Conservation (phyloP, 37 sponge, comb jelly and placozoan genomes). For the Crambe crambe region DNA sequence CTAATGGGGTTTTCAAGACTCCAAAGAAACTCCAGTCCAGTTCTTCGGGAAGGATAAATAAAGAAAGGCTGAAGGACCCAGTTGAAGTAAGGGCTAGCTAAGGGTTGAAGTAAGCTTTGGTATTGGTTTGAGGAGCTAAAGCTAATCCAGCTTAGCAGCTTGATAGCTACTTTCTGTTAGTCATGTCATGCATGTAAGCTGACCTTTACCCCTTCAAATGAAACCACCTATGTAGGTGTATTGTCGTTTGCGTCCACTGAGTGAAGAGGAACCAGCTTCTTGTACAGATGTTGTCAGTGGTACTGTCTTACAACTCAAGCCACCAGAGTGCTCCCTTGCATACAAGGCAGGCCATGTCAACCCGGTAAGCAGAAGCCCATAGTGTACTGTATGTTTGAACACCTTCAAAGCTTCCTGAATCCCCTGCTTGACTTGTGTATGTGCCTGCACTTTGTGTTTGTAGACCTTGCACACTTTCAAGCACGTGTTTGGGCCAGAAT, state of each 20-base stretch:
- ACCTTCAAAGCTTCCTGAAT: no score
- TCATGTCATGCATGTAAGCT: no score
- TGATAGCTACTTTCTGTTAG: no score
- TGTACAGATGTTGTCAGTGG: constrained; percentile 56
- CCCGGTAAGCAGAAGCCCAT: constrained; percentile 34
- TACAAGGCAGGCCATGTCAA: constrained; percentile 82
- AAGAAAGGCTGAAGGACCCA: constrained; percentile 43
- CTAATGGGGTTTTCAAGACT: constrained; percentile 3
- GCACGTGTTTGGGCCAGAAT: constrained; percentile 62
- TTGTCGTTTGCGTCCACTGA: constrained; percentile 87
- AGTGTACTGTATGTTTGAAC: background rate
- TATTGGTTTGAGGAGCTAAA: no score
- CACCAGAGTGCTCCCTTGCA: constrained; percentile 75
- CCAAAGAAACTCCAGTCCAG: constrained; percentile 16
- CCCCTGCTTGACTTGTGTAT: background rate
- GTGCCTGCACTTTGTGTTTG: background rate
- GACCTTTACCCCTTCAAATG: no score
- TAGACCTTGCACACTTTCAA: constrained; percentile 87
- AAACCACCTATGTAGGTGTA: no score
- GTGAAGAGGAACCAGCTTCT: constrained; percentile 57
- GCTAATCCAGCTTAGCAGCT: no score
- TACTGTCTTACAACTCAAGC: constrained; percentile 66
- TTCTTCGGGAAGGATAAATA: background rate
- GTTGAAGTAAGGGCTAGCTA: constrained; percentile 50
- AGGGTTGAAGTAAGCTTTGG: background rate